Evolutionary conservation across 2,113 vertebrate genomes (phyloP), one percentile per base, ranked within the genome.

Genomic region (Cyanistes caeruleus): DNA sequence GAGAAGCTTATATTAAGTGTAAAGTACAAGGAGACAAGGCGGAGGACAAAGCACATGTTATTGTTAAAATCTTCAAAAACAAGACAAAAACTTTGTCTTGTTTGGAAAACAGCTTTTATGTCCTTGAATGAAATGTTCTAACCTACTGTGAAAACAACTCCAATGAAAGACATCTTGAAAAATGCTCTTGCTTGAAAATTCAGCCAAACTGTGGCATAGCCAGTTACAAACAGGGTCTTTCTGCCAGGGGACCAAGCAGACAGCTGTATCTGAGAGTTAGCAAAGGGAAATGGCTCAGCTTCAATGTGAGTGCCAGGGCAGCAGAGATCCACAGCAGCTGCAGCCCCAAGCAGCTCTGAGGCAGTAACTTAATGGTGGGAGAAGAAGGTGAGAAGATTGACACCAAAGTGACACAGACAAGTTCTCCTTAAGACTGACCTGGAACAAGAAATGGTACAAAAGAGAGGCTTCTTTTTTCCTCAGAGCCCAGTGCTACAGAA

Each of bases 291-390:
- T 37, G 11, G 5, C 30, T 62, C n/a, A 51, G 22, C 25, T 37
- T 39, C 20, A 5, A 2, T 0, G 1, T 5, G 4, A 30, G 28
- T 16, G 37, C 23, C 55, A 39, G 14, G 12, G 18, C 7, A 69
- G 43, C 37, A 53, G 22, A 62, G 41, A 5, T 7, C 35, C 37
- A 28, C 20, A 25, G 35, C 3, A 3, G 41, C 56, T 81, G 30
- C 58, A 68, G 1, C 15, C 22, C 30, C 31, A 31, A 46, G 31
- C 55, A 67, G 2, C 30, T 53, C 51, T 10, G 12, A 9, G 23
- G 13, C 55, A 70, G 27, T 14, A 62, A 49, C 14, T n/a, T 13
- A 39, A 17, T 0, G 15, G 14, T 67, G 33, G 25, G 52, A 78
- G 51, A 89, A 41, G 46, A 58, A 22, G 1, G 3, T 6, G 11